These are phyloP conservation scores for Taenaris catops DNA, from an alignment of 2,888 invertebrate species.

Conservation along the genomic window DNA sequence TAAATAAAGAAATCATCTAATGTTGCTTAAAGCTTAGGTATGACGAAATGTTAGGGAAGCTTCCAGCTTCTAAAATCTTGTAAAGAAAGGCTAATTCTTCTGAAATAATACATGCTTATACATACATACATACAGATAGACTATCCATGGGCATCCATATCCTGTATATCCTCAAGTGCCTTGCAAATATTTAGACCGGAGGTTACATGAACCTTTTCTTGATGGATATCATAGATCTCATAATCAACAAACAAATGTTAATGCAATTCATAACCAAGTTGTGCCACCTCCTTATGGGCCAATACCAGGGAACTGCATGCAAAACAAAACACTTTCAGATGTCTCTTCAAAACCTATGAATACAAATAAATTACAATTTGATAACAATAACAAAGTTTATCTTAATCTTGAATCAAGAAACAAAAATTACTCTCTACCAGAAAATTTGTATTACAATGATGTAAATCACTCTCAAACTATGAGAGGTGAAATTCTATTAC, in stretches of 20 bases:
- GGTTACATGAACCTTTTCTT: constrained; percentile 49
- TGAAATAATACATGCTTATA: too few relatives aligned
- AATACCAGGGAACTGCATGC: constrained; percentile 46
- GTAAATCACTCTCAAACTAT: constrained; percentile 41
- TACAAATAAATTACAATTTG: constrained; percentile 55
- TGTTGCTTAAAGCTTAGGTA: too few relatives aligned
- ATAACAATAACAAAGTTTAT: constrained; percentile 50
- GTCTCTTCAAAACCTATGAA: constrained; percentile 41
- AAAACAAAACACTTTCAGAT: constrained; percentile 54
- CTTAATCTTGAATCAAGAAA: constrained; percentile 51
- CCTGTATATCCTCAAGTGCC: constrained; percentile 50
- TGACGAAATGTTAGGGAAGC: too few relatives aligned
- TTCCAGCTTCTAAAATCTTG: too few relatives aligned
- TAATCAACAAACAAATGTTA: constrained; percentile 47
- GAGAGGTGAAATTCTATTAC: constrained; percentile 49
- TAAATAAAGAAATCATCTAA: too few relatives aligned
- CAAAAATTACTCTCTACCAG: constrained; percentile 47
- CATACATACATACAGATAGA: constrained; percentile 55
- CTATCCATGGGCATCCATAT: constrained; percentile 50
- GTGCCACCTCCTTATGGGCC: constrained; percentile 56
- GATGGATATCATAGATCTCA: constrained; percentile 57
- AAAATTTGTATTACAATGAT: constrained; percentile 57
- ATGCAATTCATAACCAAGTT: constrained; percentile 53
- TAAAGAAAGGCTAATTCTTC: too few relatives aligned
- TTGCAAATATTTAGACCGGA: constrained; percentile 57